These are phyloP conservation scores for Drosophila simulans DNA, from an alignment of 1,140 invertebrate species.

Conservation along the genomic window DNA sequence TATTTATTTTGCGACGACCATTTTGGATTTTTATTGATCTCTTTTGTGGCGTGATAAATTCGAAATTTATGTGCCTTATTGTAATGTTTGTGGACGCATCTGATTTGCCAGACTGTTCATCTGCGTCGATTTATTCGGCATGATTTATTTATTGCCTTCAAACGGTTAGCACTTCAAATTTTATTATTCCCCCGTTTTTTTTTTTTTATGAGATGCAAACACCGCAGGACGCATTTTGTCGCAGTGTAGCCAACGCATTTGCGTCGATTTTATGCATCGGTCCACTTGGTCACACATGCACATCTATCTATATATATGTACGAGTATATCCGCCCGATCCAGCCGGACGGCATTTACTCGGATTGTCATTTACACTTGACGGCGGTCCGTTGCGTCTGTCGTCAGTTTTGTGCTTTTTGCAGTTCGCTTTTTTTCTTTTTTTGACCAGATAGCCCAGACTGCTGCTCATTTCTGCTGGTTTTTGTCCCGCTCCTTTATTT, in stretches of 20 bases:
- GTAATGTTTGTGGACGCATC: neutral
- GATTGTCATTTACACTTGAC: slow-evolving; percentile 52
- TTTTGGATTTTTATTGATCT: slow-evolving; percentile 7
- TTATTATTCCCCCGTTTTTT: no score
- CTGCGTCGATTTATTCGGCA: neutral
- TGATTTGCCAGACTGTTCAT: slow-evolving; percentile 5
- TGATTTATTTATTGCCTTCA: neutral
- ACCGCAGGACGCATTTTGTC: slow-evolving; percentile 20
- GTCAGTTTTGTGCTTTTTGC: slow-evolving; percentile 1
- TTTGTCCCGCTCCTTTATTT: neutral
- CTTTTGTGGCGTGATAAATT: neutral
- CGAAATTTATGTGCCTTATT: neutral
- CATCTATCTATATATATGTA: slow-evolving; percentile 3
- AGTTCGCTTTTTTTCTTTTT: neutral
- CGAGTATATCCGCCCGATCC: slow-evolving; percentile 10
- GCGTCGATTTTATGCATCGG: slow-evolving; percentile 37
- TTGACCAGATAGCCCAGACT: slow-evolving; percentile 7
- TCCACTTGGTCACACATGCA: slow-evolving; percentile 10
- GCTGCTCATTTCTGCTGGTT: slow-evolving; percentile 1
- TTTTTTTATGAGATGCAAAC: no score
- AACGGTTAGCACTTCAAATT: neutral
- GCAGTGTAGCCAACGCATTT: slow-evolving; percentile 38
- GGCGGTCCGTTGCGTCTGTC: slow-evolving; percentile 22
- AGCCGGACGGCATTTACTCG: slow-evolving; percentile 43
- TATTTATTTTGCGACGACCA: neutral